Percentiles rank a stretch among this genome's conserved stretches.
Conservation (phyloP, 2,113 vertebrate genomes). For the Excalfactoria chinensis region DNA sequence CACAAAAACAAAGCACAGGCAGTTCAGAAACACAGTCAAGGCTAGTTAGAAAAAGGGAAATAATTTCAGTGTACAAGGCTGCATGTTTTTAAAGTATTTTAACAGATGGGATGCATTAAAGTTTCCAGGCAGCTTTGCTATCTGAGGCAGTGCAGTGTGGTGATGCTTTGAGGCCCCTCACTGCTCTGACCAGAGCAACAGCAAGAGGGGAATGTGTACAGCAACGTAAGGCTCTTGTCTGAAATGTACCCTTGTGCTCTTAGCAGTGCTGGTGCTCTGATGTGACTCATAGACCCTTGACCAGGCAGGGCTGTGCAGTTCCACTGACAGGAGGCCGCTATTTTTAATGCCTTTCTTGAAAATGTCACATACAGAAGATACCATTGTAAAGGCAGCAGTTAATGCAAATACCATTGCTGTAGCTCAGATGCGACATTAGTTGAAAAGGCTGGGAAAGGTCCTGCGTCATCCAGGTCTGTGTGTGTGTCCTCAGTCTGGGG, state of each 20-base stretch:
- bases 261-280: accelerated
- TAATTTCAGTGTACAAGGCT: neutral
- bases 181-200: neutral
- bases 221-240: accelerated
- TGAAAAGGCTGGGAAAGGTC: neutral
- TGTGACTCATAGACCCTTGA: neutral
- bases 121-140: neutral
- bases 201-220: neutral
- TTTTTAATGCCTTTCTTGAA: neutral
- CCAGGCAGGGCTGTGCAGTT: neutral
- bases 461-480: neutral
- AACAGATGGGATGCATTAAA: neutral
- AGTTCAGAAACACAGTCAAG: constrained; percentile 11
- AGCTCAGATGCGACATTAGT: neutral
- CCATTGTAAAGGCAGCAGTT: neutral
- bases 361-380: neutral
- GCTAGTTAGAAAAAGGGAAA: constrained; percentile 4
- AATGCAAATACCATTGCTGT: neutral
- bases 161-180: accelerated
- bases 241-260: accelerated
- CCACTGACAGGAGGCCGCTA: neutral
- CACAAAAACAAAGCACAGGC: neutral
- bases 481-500: neutral
- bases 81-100: neutral
- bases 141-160: accelerated